phyloP scores from a whole-genome alignment of 2,113 vertebrate genomes.

The Helogale parvula region DNA sequence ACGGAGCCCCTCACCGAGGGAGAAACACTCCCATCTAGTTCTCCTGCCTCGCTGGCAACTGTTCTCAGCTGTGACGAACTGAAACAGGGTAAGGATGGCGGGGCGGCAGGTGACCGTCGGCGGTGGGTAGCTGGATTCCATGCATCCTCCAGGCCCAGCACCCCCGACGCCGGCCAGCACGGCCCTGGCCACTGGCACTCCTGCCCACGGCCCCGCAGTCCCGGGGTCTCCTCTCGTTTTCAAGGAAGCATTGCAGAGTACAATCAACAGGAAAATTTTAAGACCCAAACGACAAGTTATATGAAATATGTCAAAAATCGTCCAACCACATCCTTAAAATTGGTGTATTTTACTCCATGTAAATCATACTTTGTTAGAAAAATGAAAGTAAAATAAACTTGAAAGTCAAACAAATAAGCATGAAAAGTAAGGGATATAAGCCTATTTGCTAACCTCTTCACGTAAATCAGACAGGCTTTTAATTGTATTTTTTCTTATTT shows the following conservation, averaged over 20 bases:
- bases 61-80: not conserved
- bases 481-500: not conserved
- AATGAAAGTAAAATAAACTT: not conserved
- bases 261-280: not conserved
- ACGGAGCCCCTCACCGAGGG: too few relatives aligned
- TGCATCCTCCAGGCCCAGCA: not conserved
- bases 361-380: not conserved
- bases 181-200: too few relatives aligned
- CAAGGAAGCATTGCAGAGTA: rapidly evolving
- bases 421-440: not conserved
- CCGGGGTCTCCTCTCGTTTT: rapidly evolving
- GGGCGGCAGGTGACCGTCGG: not conserved
- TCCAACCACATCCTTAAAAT: not conserved
- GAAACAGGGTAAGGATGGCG: too few relatives aligned
- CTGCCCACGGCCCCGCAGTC: too few relatives aligned
- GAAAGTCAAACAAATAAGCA: not conserved
- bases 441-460: not conserved
- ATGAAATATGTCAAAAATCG: not conserved
- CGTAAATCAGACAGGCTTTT: not conserved
- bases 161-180: not conserved
- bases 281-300: not conserved
- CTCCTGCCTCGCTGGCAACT: not conserved
- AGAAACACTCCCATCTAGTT: rapidly evolving
- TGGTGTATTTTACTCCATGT: not conserved
- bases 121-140: not conserved